Percentiles rank a stretch among this genome's conserved stretches.
Evolutionary conservation across 2,888 invertebrate species (phyloP).

Genomic region (Nasonia oneida): DNA sequence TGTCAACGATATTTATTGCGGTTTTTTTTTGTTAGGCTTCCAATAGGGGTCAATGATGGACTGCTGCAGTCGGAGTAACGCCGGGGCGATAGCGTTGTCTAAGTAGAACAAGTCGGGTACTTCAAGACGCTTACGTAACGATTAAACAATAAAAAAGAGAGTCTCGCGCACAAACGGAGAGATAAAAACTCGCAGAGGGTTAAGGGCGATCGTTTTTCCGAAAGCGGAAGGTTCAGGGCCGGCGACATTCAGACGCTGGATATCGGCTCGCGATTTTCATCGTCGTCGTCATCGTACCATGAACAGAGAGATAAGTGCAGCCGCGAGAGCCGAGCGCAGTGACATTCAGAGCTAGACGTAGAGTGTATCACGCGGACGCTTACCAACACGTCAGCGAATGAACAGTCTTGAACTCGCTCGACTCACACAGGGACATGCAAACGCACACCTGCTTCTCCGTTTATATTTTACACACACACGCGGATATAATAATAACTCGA

Average conservation of each 20-base stretch:
- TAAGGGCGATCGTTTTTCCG: conserved; percentile 62
- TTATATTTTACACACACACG: background rate
- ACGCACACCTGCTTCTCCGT: background rate
- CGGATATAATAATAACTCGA: background rate
- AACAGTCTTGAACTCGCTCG: conserved; percentile 12
- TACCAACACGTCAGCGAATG: background rate
- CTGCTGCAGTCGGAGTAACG: background rate
- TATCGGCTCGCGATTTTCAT: conserved; percentile 11
- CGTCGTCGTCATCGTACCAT: background rate
- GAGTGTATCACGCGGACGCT: background rate
- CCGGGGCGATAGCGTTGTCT: background rate
- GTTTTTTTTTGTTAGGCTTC: background rate
- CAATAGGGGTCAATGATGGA: conserved; percentile 18
- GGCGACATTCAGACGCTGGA: conserved; percentile 45
- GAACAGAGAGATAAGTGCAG: background rate
- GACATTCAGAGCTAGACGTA: conserved; percentile 7
- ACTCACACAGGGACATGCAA: no score
- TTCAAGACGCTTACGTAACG: background rate
- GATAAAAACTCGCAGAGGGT: conserved; percentile 60
- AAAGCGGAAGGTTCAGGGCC: conserved; percentile 67
- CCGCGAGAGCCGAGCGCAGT: background rate
- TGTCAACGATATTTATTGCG: background rate
- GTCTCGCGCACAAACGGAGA: background rate
- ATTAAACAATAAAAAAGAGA: background rate
- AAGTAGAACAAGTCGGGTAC: background rate